Conservation (phyloP, 2,888 invertebrate species). For the Melanostoma mellinum region DNA sequence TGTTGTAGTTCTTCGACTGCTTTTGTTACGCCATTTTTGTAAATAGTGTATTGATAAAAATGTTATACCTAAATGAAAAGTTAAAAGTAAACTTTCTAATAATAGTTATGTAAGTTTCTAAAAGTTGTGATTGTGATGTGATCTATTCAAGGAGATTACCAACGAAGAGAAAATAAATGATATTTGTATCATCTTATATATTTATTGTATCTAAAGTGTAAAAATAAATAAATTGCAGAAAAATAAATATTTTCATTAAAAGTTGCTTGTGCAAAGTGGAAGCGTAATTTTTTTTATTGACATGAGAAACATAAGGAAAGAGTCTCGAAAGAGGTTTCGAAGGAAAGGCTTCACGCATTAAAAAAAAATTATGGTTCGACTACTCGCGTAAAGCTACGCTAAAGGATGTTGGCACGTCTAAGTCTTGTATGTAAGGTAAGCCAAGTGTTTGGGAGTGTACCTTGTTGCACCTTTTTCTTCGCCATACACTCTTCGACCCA, state of each 20-base stretch:
- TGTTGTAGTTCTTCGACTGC: conserved; percentile 61
- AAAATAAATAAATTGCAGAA: neutral
- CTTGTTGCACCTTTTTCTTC: too few species aligned
- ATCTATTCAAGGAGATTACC: conserved; percentile 56
- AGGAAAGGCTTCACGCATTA: too few species aligned
- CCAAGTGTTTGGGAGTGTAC: too few species aligned
- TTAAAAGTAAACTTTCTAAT: conserved; percentile 7
- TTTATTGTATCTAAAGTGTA: neutral
- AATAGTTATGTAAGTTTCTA: conserved; percentile 59
- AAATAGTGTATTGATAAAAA: conserved; percentile 49
- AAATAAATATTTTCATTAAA: too few species aligned
- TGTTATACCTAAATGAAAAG: conserved; percentile 31
- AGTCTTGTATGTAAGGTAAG: too few species aligned
- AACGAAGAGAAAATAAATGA: conserved; percentile 48
- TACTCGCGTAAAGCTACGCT: conserved; percentile 7
- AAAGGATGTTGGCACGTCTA: conserved; percentile 7
- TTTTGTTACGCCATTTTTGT: conserved; percentile 66
- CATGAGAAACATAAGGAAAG: neutral
- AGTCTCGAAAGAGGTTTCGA: neutral
- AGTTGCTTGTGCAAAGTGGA: too few species aligned
- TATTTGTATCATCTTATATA: conserved; percentile 49
- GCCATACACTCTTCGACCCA: too few species aligned
- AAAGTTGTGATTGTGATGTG: conserved; percentile 72
- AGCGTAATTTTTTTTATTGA: too few species aligned
- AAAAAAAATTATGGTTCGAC: too few species aligned